Evolutionary conservation across 2,113 vertebrate species (phyloP), one percentile per base, ranked within the genome.

Genomic region (Brachypteracias leptosomus): DNA sequence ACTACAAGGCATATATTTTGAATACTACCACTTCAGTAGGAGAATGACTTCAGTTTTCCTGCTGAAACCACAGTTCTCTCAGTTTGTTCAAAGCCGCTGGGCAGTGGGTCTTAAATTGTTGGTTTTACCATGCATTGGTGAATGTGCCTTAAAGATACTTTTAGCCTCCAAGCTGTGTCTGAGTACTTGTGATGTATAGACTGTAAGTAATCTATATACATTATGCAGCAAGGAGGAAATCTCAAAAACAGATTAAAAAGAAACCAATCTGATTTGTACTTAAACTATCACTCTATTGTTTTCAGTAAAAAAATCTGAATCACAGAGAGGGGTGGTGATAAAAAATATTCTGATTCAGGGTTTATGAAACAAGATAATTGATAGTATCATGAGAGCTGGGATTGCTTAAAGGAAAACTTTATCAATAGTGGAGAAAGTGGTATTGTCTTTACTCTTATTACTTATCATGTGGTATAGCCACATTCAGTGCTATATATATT

Each of bases 111-210:
- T 73, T 61, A 76, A 61, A 22, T 28, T 68, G 28, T 38, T 71
- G 22, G 16, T 7, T 68, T 91, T 85, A 11, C 21, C 18, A 11
- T 13, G 6, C 68, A 18, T 35, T 90, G 38, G 8, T 82, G 36
- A 88, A 83, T 65, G 24, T 87, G 46, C 19, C 71, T 92, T 85
- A 42, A 71, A 36, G 65, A 46, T 61, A 74, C 55, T 88, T 91
- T 59, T 83, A 92, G 36, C 31, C n/a, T 90, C 58, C 93, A 77
- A 95, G 35, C 51, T 35, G 11, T 85, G 42, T 90, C 58, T 96
- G 42, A 36, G 31, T 54, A 68, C 35, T 87, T 71, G 28, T 59
- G 77, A 68, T 13, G 33, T 57, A 33, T 13, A 57, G 65, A 25
- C 10, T 80, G 25, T 65, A 77, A 79, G 82, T 83, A 85, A 90